Percentiles rank a stretch among this genome's conserved stretches.
These are phyloP conservation scores for Phenganax subtilis DNA, from an alignment of 92 coral and sea anemone species.

Conservation along the genomic window DNA sequence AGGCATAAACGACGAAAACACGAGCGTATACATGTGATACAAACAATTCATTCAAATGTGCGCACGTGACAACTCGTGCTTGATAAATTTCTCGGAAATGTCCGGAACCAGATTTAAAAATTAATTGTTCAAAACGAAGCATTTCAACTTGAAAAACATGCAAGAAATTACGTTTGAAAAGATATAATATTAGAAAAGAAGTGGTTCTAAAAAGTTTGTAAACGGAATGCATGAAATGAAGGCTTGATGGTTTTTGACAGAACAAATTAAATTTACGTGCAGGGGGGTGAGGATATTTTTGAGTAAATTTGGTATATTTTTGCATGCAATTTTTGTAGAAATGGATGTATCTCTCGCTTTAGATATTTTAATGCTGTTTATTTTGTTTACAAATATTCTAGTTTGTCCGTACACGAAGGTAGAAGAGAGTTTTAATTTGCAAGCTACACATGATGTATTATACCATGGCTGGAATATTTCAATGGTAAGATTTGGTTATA, in stretches of 20 bases:
- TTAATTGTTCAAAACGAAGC: too few species aligned
- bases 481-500: slow-evolving; percentile 49
- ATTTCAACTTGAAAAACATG: too few species aligned
- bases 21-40: neutral
- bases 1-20: neutral
- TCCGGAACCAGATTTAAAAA: too few species aligned
- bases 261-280: neutral
- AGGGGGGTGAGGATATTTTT: too few species aligned
- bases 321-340: neutral
- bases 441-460: slow-evolving; percentile 83
- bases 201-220: too few species aligned
- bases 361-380: slow-evolving; percentile 48
- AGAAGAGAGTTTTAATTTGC: slow-evolving; percentile 93
- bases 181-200: too few species aligned
- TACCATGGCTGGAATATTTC: slow-evolving; percentile 63
- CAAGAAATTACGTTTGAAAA: neutral
- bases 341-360: slow-evolving; percentile 65
- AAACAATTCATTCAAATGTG: neutral
- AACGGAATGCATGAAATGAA: too few species aligned
- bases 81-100: neutral
- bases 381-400: slow-evolving; percentile 51
- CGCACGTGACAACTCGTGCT: slow-evolving; percentile 8
- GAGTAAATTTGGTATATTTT: neutral
- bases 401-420: slow-evolving; percentile 94
- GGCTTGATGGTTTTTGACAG: neutral